Percentiles rank a stretch among this genome's conserved stretches.
These are phyloP conservation scores for Nemoura dubitans DNA, from an alignment of 2,888 invertebrate genomes.

Conservation along the genomic window DNA sequence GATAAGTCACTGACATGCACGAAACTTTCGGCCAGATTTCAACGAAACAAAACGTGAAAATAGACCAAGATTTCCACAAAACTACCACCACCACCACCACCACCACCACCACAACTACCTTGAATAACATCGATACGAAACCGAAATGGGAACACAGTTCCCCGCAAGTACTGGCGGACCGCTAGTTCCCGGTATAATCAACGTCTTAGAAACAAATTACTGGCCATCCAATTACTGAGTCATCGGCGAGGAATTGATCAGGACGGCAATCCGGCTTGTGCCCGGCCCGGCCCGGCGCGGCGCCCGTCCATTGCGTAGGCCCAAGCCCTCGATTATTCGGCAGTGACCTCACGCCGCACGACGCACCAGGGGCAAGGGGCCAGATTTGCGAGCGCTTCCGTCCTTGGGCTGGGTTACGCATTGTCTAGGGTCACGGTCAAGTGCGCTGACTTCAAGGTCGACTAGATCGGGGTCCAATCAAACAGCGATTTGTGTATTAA, in stretches of 20 bases:
- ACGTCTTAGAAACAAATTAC: neutral
- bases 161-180: neutral
- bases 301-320: too few species aligned
- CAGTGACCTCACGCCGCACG: neutral
- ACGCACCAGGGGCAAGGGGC: neutral
- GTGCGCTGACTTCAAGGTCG: conserved; percentile 1
- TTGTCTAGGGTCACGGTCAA: conserved; percentile 10
- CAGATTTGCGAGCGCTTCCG: neutral
- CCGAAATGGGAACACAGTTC: neutral
- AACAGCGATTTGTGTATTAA: conserved; percentile 9
- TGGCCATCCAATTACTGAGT: neutral
- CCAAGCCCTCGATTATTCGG: neutral
- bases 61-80: neutral
- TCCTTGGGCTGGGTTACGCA: conserved; percentile 22
- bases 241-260: neutral
- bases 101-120: too few species aligned
- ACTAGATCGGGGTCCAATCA: conserved; percentile 10
- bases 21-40: neutral
- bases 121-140: neutral
- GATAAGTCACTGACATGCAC: neutral
- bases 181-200: neutral
- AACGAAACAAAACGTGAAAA: neutral
- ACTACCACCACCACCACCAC: too few species aligned
- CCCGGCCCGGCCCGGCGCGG: too few species aligned
- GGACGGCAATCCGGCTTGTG: neutral